Conservation (phyloP, 2,797 vertebrate species). For the Poecilia velifera region DNA sequence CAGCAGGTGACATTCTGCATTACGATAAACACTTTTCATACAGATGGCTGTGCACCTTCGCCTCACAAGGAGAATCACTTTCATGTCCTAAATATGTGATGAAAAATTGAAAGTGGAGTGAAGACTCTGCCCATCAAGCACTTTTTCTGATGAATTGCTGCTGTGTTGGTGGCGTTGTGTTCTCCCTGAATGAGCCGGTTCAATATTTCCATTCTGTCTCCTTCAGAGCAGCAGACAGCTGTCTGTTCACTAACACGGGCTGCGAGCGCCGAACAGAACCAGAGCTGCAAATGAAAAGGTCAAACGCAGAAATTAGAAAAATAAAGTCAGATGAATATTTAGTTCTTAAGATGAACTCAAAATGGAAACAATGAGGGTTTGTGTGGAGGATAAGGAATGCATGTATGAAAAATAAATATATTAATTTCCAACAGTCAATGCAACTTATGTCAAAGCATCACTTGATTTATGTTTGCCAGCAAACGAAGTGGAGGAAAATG, state of each 20-base stretch:
- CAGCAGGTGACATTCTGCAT: conserved; percentile 78
- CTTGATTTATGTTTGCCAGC: not conserved
- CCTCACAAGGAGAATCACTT: conserved; percentile 31
- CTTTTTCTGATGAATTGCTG: conserved; percentile 77
- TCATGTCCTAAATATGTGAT: conserved; percentile 59
- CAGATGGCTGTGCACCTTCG: conserved; percentile 22
- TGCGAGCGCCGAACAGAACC: conserved; percentile 60
- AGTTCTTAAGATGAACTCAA: conserved; percentile 22
- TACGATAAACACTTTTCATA: conserved; percentile 72
- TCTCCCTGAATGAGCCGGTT: conserved; percentile 55
- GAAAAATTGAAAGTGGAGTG: conserved; percentile 58
- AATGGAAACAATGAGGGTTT: conserved; percentile 13
- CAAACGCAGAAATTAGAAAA: conserved; percentile 44
- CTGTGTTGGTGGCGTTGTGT: conserved; percentile 61
- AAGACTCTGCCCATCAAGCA: conserved; percentile 66
- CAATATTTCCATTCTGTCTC: conserved; percentile 74
- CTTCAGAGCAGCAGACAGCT: conserved; percentile 70
- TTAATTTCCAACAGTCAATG: not conserved
- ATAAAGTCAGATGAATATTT: conserved; percentile 25
- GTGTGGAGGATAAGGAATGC: not conserved
- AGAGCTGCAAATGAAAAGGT: conserved; percentile 57
- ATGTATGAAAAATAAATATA: not conserved
- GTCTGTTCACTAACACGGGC: conserved; percentile 67
- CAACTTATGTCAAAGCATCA: not conserved
- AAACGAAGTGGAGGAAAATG: not conserved